Evolutionary conservation across 2,797 vertebrate species (phyloP).

Genomic region (Semotilus atromaculatus): DNA sequence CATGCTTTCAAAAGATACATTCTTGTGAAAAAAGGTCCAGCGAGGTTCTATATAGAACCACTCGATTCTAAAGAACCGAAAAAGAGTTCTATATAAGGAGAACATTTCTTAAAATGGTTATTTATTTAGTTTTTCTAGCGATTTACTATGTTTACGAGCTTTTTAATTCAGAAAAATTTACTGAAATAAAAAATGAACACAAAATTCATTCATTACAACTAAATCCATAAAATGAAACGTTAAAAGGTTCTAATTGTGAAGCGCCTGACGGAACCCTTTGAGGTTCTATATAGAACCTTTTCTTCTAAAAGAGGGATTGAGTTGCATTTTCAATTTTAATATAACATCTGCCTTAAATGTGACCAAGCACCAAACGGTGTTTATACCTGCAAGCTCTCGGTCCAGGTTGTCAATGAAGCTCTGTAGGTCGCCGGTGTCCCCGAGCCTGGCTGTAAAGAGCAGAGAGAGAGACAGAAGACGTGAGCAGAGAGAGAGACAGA

Average conservation of each 20-base stretch:
- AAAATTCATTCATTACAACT: not conserved
- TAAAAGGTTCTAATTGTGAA: not conserved
- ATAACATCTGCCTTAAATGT: not conserved
- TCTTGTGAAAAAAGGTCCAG: not conserved
- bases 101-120: no score
- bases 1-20: not conserved
- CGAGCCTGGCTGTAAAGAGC: slow-evolving; percentile 75
- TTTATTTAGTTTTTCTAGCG: no score
- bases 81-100: not conserved
- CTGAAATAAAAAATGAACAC: not conserved
- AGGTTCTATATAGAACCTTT: not conserved
- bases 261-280: not conserved
- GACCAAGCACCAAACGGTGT: not conserved
- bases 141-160: not conserved
- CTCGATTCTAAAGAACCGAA: not conserved
- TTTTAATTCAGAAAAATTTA: not conserved
- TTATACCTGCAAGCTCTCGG: slow-evolving; percentile 78
- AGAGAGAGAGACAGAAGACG: slow-evolving; percentile 42
- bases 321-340: not conserved
- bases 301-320: not conserved
- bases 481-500: no score
- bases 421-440: slow-evolving; percentile 80
- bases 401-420: slow-evolving; percentile 82
- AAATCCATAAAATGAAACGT: not conserved
- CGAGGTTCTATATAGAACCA: not conserved